Evolutionary conservation across 2,888 invertebrate species (phyloP), one percentile per base, ranked within the genome.

Genomic region (Anagyrus pseudococci): DNA sequence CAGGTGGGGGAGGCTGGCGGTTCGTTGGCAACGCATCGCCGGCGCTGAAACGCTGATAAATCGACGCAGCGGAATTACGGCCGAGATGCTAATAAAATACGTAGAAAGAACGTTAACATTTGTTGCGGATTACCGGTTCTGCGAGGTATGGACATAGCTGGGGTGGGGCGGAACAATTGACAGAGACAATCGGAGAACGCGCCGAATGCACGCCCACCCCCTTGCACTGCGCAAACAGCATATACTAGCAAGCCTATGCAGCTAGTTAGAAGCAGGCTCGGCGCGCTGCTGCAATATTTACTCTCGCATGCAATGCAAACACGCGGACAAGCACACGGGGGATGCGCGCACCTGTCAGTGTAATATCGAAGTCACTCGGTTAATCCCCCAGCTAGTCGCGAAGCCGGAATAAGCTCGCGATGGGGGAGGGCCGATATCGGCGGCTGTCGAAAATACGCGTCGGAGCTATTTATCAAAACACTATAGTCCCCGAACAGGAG

Each of bases 41-140:
- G 44, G 13, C 20, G 4, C 44, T 7, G 44, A 6, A 17, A 19
- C 19, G 22, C 20, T 19, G 20, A 22, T 20, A 22, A 43, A 43
- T 37, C 4, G 33, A 37, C 33, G 33, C 33, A 15, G 13, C 2
- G 2, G 3, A 2, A 15, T 15, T 37, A 15, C 15, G 6, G 17
- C 20, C 17, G 22, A 2, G 41, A 40, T n/a, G 10, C 15, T 13
- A 20, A 33, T 17, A 7, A 29, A 4, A 37, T 37, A 37, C 8
- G 8, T 37, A 33, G 33, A 26, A 44, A 29, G 17, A 23, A 50
- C 26, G 26, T 29, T 25, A 15, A 43, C 40, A 43, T 54, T 54
- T 22, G 54, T 43, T 23, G 8, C 33, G 33, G 33, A 37, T 37
- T 8, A 37, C 8, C 10, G 4, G 29, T 10, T 4, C 29, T 4